These are phyloP conservation scores for Hippocampus kuda DNA, from an alignment of 2,797 vertebrate species.

Conservation along the genomic window DNA sequence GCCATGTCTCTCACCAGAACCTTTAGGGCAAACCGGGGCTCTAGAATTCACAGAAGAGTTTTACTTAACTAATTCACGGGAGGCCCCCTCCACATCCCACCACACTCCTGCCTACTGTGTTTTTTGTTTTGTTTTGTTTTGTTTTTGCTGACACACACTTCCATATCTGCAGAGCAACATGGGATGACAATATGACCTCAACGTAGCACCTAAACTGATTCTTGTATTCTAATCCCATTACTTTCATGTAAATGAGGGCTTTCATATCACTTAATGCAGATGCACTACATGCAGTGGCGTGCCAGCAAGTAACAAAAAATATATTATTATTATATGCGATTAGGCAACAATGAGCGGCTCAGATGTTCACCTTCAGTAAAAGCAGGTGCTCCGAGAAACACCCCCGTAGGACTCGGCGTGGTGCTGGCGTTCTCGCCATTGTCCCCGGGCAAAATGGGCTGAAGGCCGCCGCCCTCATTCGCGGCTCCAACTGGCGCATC, in stretches of 20 bases:
- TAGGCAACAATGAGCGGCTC: constrained; percentile 17
- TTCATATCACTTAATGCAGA: neutral
- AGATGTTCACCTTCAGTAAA: constrained; percentile 45
- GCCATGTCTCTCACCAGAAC: constrained; percentile 82
- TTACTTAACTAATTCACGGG: neutral
- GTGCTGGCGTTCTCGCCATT: constrained; percentile 39
- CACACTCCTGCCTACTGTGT: neutral
- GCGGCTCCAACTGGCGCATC: constrained; percentile 50
- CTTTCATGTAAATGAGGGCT: neutral
- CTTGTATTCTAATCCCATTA: neutral
- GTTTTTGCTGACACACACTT: constrained; percentile 9
- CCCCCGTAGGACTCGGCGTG: constrained; percentile 13
- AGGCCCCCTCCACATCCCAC: neutral
- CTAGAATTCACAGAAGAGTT: constrained; percentile 39
- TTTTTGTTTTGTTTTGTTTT: no score
- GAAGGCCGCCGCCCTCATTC: constrained; percentile 53
- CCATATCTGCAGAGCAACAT: constrained; percentile 16
- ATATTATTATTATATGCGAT: neutral
- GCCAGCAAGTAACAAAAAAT: neutral
- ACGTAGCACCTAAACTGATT: neutral
- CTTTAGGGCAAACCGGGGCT: constrained; percentile 75
- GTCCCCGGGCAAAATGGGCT: constrained; percentile 44
- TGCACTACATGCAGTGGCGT: no score
- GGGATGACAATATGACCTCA: constrained; percentile 23
- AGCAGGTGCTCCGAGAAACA: constrained; percentile 12